These are phyloP conservation scores for Gnathonemus longibarbis DNA, from an alignment of 2,113 vertebrate genomes.

Conservation along the genomic window DNA sequence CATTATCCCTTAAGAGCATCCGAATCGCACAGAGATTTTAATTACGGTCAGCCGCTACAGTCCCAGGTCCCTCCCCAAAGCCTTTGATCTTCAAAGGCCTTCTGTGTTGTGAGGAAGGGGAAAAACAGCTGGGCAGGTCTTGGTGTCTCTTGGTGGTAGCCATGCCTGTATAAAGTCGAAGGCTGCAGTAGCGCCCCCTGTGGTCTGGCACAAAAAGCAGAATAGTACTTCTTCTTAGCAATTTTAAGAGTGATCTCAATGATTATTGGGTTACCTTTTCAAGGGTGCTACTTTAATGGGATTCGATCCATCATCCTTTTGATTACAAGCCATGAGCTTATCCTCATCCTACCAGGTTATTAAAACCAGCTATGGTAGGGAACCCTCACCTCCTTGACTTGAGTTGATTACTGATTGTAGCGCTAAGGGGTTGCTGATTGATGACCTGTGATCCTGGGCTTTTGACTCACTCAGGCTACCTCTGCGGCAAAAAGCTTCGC, in stretches of 20 bases:
- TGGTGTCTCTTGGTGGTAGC: slow-evolving; percentile 24
- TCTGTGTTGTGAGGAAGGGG: slow-evolving; percentile 32
- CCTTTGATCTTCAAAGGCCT: slow-evolving; percentile 58
- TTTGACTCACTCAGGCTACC: slow-evolving; percentile 34
- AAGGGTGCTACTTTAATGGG: not conserved
- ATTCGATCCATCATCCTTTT: not conserved
- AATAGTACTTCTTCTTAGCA: not conserved
- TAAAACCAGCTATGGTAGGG: not conserved
- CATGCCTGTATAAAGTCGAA: not conserved
- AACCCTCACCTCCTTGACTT: not conserved
- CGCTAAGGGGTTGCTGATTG: slow-evolving; percentile 36
- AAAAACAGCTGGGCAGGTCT: slow-evolving; percentile 31
- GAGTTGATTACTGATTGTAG: slow-evolving; percentile 35
- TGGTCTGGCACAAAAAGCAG: not conserved
- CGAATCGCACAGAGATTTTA: slow-evolving; percentile 50
- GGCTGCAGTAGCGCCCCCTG: not conserved
- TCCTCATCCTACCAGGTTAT: not conserved
- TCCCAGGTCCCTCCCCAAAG: slow-evolving; percentile 35
- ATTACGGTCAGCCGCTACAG: slow-evolving; percentile 49
- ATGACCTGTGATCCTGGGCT: slow-evolving; percentile 27
- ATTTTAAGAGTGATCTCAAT: not conserved
- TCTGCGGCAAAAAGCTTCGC: not conserved
- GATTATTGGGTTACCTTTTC: not conserved
- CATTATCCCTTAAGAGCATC: slow-evolving; percentile 53
- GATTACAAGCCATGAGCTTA: not conserved